Conservation (phyloP, 2,797 vertebrate genomes). For the Ciconia nigra region DNA sequence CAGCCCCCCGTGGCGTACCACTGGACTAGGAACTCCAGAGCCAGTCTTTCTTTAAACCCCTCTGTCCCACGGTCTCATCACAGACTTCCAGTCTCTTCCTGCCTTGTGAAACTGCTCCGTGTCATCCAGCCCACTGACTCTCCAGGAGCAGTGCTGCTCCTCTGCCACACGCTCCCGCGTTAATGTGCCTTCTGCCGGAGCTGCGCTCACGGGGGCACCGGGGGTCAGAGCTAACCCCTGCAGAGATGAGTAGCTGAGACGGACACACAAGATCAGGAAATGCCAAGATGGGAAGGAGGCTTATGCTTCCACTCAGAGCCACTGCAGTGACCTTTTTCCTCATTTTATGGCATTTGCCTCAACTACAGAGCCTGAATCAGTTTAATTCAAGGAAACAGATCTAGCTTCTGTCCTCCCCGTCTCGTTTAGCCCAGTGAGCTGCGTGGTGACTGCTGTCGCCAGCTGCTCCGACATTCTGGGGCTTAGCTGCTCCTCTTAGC, state of each 20-base stretch:
- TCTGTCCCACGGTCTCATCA: not conserved
- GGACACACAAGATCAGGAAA: not conserved
- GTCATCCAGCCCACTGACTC: not conserved
- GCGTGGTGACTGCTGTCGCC: not conserved
- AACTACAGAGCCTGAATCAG: not conserved
- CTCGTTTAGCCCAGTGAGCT: not conserved
- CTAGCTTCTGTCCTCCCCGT: not conserved
- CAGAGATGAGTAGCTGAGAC: not conserved
- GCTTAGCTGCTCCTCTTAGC: not conserved
- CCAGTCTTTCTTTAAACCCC: not conserved
- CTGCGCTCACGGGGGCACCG: not conserved
- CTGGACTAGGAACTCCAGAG: slow-evolving; percentile 5
- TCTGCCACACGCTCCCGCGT: not conserved
- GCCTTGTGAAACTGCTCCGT: not conserved
- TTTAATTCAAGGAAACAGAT: not conserved
- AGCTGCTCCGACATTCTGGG: not conserved
- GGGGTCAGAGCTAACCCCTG: not conserved
- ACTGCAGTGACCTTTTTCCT: not conserved
- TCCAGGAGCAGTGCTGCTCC: not conserved
- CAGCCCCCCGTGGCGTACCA: not conserved
- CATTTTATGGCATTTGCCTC: not conserved
- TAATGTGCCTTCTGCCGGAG: not conserved
- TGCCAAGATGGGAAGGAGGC: not conserved
- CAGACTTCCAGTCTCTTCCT: not conserved
- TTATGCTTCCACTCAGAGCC: not conserved